Evolutionary conservation across 2,888 invertebrate genomes (phyloP).

Genomic region (Andrena marginata): DNA sequence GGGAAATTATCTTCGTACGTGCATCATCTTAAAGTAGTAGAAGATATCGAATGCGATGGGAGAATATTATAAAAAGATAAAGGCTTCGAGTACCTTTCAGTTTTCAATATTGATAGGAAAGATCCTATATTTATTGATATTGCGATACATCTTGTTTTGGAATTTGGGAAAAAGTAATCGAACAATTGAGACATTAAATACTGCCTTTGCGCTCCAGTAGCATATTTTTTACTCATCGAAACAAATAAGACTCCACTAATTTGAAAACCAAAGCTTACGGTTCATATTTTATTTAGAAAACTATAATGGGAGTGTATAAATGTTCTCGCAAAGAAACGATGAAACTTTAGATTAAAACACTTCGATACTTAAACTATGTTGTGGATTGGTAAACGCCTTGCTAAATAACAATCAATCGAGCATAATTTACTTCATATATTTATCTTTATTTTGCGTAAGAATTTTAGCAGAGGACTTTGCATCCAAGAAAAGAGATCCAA

Average conservation of each 20-base stretch:
- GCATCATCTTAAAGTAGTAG: not conserved
- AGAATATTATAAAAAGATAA: not conserved
- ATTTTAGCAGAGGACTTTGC: conserved; percentile 98
- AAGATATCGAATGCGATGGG: not conserved
- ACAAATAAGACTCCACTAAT: not conserved
- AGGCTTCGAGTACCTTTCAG: not conserved
- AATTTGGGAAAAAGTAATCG: not conserved
- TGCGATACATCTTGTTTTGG: not conserved
- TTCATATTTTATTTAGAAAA: conserved; percentile 41
- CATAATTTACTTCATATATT: conserved; percentile 92
- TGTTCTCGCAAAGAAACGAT: not conserved
- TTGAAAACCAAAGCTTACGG: not conserved
- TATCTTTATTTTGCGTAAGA: conserved; percentile 94
- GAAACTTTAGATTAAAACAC: not conserved
- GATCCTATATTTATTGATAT: not conserved
- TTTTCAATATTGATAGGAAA: not conserved
- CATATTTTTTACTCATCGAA: no score
- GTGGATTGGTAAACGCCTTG: not conserved
- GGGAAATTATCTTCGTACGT: conserved; percentile 60
- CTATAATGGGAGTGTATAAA: not conserved
- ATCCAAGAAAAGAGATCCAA: conserved; percentile 95
- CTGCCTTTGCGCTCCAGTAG: no score
- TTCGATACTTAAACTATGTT: not conserved
- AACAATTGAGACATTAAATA: not conserved
- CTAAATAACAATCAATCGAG: not conserved